These are phyloP conservation scores for Troglohyphantes excavatus DNA, from an alignment of 2,888 invertebrate species.

Conservation along the genomic window DNA sequence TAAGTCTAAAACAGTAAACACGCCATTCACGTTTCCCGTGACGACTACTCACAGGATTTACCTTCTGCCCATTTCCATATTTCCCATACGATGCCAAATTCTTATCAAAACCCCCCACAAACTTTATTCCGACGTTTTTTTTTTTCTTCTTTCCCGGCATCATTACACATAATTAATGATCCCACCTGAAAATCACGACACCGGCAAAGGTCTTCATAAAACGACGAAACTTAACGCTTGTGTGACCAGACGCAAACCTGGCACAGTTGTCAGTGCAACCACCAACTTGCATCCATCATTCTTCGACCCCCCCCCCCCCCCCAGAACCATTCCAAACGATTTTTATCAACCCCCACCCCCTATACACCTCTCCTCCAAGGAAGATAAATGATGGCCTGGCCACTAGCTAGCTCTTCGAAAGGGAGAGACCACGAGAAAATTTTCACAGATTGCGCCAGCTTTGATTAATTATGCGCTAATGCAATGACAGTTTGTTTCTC, in stretches of 20 bases:
- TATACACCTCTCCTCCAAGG: slow-evolving; percentile 14
- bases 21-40: slow-evolving; percentile 7
- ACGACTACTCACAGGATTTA: slow-evolving; percentile 14
- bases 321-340: slow-evolving; percentile 75
- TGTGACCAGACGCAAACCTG: slow-evolving; percentile 37
- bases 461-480: slow-evolving; percentile 75
- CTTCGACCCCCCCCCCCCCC: slow-evolving; percentile 51
- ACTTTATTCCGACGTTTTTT: neutral
- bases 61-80: neutral
- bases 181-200: slow-evolving; percentile 13
- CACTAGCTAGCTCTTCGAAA: slow-evolving; percentile 21
- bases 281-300: slow-evolving; percentile 67
- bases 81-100: neutral
- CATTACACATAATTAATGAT: slow-evolving; percentile 60
- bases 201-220: slow-evolving; percentile 48
- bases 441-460: slow-evolving; percentile 50
- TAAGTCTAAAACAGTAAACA: neutral
- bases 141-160: slow-evolving; percentile 17
- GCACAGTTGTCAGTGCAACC: slow-evolving; percentile 49
- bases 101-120: neutral
- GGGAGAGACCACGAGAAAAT: slow-evolving; percentile 51
- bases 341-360: slow-evolving; percentile 56
- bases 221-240: slow-evolving; percentile 45
- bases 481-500: slow-evolving; percentile 72
- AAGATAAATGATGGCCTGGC: slow-evolving; percentile 68